Conservation (phyloP, 2,797 vertebrate genomes). For the Silurus aristotelis region DNA sequence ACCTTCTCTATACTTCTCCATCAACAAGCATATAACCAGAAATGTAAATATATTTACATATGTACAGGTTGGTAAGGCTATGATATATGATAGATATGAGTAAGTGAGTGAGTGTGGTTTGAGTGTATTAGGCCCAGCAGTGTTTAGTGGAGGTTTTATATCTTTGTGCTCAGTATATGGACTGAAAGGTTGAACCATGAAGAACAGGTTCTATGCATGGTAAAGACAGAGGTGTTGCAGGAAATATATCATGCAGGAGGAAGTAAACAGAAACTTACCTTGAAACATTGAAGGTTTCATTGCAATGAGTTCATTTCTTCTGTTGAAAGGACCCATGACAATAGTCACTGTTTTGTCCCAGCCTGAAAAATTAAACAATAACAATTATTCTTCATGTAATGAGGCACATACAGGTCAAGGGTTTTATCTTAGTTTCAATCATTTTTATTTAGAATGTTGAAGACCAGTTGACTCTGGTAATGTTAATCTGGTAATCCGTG, state of each 20-base stretch:
- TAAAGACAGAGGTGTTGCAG: neutral
- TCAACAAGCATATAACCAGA: too few relatives aligned
- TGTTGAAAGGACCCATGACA: neutral
- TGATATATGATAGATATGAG: too few relatives aligned
- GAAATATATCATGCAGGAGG: neutral
- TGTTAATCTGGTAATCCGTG: too few relatives aligned
- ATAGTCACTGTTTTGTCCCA: neutral
- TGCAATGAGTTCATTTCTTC: neutral
- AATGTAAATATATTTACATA: too few relatives aligned
- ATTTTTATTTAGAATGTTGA: neutral
- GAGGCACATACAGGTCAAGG: neutral
- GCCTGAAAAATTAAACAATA: neutral
- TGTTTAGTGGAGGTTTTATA: neutral
- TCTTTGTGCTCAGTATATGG: neutral
- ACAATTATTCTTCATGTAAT: too few relatives aligned
- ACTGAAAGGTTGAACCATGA: neutral
- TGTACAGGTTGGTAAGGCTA: too few relatives aligned
- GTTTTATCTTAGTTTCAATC: neutral
- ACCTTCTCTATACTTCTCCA: too few relatives aligned
- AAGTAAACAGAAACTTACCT: neutral
- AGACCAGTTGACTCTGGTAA: neutral
- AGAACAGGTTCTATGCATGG: neutral
- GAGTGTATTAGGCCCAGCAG: neutral
- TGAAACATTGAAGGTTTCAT: neutral
- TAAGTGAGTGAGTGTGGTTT: neutral